Evolutionary conservation across 2,113 vertebrate species (phyloP), one percentile per base, ranked within the genome.

Genomic region (Phylloscopus whistleri): DNA sequence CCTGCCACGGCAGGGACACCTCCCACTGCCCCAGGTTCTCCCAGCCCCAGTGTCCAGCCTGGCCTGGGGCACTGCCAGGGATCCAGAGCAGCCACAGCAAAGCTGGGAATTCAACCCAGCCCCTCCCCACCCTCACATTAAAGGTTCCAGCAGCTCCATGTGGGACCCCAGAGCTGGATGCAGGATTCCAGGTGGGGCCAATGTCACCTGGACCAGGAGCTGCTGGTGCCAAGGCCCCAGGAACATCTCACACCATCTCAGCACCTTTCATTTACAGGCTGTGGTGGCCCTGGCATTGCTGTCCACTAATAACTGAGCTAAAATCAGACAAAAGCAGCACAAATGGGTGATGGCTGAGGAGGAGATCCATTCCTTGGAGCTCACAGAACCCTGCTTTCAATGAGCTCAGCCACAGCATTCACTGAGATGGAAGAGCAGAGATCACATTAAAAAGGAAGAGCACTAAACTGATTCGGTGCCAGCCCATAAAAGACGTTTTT

Each of bases 241-340:
- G 28, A 68, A 10, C 35, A 14, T 4, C 84, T 30, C 51, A 8
- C 0, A 12, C 16, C 30, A 35, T 52, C 37, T 12, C 2, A 59
- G 11, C 28, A 16, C 59, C n/a, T 66, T 17, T 17, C 24, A 5
- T 19, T 27, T 26, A 6, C 1, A 1, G 70, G 46, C 30, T 80
- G 15, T 12, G 23, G 27, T 4, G 18, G 52, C n/a, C 55, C 24
- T 1, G 6, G 16, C 9, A 0, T 39, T 59, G 56, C 2, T 30
- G 23, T 26, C 48, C 72, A 4, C 20, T 27, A 39, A 28, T 9
- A 63, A 43, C 0, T 48, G 77, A 53, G 59, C 13, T 30, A 41
- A 74, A 90, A 48, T 20, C 15, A 27, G 23, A n/a, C 30, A 60
- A 35, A 55, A 16, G n/a, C 6, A n/a, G 7, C 39, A 33, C 23